Evolutionary conservation across 1,140 invertebrate genomes (phyloP), one percentile per base, ranked within the genome.

Genomic region (Zelostemma sp.): DNA sequence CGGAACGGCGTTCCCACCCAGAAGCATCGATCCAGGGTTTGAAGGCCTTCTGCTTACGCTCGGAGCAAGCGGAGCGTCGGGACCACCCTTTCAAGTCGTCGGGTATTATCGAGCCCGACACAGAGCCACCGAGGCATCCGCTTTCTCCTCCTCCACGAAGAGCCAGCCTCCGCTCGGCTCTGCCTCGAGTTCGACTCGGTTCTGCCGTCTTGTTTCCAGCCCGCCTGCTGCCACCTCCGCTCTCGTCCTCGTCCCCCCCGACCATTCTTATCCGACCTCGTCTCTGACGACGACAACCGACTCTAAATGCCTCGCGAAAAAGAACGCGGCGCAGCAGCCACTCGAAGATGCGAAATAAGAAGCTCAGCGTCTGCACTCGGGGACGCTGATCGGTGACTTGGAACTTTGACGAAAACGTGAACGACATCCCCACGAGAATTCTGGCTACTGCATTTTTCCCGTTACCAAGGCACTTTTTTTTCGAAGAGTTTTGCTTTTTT

Each of bases 41-140:
- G 65, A 75, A 73, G 60, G 68, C 71, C 4, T 49, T 15, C 40
- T 62, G 55, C 54, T 62, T 68, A 60, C 59, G 48, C 54, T 59
- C 57, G 56, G 66, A 68, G 61, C 47, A 57, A 31, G 28, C 28
- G 55, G 60, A 59, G 47, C 53, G 60, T 71, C 51, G 68, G 60
- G 66, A 74, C 63, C 68, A 68, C 60, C 68, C 75, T 77, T 78
- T 78, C 74, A 68, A 73, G 69, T 71, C 67, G 65, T 74, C 54
- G 64, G 73, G 68, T 75, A 78, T 78, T 76, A 75, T 78, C 76
- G 73, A 77, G 64, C 68, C 63, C 75, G 70, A 75, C 75, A 75
- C 70, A 68, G 68, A 75, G 68, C 68, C 68, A 73, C 62, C 63
- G 71, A 76, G 61, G 66, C 68, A 71, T 73, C 55, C 63, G 53